These are phyloP conservation scores for Cynopterus brachyotis DNA, from an alignment of 2,113 vertebrate genomes.

Conservation along the genomic window DNA sequence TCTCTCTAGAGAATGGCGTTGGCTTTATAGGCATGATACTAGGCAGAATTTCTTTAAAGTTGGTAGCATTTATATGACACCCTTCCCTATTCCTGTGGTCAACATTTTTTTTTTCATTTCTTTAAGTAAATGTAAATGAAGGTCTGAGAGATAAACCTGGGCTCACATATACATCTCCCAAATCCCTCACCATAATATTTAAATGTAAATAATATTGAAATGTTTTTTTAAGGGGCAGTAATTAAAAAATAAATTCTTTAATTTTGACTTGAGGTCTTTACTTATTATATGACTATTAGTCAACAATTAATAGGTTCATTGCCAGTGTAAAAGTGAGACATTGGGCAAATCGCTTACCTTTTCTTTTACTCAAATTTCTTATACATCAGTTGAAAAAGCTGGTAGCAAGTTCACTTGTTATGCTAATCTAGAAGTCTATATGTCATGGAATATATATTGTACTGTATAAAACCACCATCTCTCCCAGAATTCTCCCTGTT, in stretches of 20 bases:
- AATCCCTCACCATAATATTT: neutral
- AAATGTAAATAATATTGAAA: neutral
- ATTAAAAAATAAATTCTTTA: conserved; percentile 11
- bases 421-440: neutral
- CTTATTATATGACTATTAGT: neutral
- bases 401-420: neutral
- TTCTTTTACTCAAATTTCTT: neutral
- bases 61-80: neutral
- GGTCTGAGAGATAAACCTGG: neutral
- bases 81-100: neutral
- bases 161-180: neutral
- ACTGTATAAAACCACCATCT: neutral
- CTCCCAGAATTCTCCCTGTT: neutral
- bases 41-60: neutral
- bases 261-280: neutral
- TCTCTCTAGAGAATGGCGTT: neutral
- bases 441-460: neutral
- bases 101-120: neutral
- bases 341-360: neutral
- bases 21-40: neutral
- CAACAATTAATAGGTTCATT: neutral
- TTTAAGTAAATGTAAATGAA: neutral
- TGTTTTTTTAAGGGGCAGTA: neutral
- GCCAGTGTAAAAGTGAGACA: neutral
- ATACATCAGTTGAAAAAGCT: neutral